A percentile compares a stretch with the other conserved stretches of the same genome.
These are phyloP conservation scores for Solenopsis fugax DNA, from an alignment of 1,140 invertebrate genomes.

Conservation along the genomic window DNA sequence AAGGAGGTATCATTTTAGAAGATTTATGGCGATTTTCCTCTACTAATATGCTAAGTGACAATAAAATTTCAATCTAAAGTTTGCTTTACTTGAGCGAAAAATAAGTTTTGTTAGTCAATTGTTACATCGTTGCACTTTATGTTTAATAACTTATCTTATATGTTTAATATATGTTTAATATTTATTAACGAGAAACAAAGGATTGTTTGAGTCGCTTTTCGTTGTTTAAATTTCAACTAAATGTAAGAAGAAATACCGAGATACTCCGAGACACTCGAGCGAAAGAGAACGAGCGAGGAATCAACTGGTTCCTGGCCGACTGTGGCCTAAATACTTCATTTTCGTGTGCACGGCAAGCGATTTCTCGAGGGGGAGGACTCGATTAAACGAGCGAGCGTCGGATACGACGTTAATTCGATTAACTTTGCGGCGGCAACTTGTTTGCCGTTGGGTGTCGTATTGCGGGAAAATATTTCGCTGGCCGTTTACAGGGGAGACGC, in stretches of 20 bases:
- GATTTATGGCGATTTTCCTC: too few relatives aligned
- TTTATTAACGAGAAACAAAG: not conserved
- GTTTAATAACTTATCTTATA: not conserved
- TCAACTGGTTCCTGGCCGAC: not conserved
- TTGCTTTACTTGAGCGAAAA: not conserved
- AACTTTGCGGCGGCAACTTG: constrained; percentile 60
- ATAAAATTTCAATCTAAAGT: not conserved
- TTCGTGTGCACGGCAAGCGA: constrained; percentile 27
- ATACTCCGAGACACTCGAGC: not conserved
- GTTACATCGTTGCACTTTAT: not conserved
- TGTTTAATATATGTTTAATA: too few relatives aligned
- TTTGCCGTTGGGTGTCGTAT: constrained; percentile 66
- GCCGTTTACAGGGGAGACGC: constrained; percentile 48
- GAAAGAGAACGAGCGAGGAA: not conserved
- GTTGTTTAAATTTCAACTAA: not conserved
- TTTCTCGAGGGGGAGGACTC: constrained; percentile 54
- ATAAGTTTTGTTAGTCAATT: constrained; percentile 10
- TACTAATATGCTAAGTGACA: not conserved
- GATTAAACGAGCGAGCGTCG: constrained; percentile 42
- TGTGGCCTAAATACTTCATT: constrained; percentile 24
- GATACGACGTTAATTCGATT: constrained; percentile 69
- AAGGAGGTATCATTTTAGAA: too few relatives aligned
- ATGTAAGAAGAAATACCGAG: not conserved
- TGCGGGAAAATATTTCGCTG: constrained; percentile 64
- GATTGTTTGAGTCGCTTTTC: not conserved